These are phyloP conservation scores for Numenius phaeopus DNA, from an alignment of 2,797 vertebrate genomes.

Conservation along the genomic window DNA sequence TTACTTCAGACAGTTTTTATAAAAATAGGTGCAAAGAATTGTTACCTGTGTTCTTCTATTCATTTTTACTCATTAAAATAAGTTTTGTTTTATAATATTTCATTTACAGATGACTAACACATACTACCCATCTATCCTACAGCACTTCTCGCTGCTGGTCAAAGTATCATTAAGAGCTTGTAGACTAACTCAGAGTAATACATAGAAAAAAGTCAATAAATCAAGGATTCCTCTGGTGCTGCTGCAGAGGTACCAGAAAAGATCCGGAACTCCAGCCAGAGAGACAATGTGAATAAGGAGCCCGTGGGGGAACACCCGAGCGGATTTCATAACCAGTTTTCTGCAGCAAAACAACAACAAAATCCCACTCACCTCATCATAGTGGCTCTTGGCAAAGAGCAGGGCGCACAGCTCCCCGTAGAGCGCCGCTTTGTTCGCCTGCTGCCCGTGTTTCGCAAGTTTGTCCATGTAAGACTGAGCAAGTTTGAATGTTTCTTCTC, in stretches of 20 bases:
- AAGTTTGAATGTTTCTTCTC: slow-evolving; percentile 97
- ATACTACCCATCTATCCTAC: fast-evolving
- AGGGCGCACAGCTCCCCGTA: slow-evolving; percentile 97
- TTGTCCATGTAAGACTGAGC: slow-evolving; percentile 98
- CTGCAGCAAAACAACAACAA: neutral
- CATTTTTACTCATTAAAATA: neutral
- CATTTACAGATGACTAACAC: neutral
- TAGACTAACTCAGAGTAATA: fast-evolving
- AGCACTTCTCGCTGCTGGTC: fast-evolving
- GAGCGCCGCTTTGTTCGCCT: slow-evolving; percentile 96
- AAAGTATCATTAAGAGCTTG: fast-evolving
- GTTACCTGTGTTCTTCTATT: neutral
- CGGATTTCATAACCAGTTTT: neutral
- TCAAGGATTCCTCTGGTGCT: fast-evolving
- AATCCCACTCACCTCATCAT: slow-evolving; percentile 89
- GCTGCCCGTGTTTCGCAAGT: slow-evolving; percentile 94
- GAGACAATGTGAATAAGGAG: fast-evolving
- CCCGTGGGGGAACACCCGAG: fast-evolving
- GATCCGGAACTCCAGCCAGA: neutral
- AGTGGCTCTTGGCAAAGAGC: slow-evolving; percentile 99
- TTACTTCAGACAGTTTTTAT: neutral
- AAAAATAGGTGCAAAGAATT: neutral
- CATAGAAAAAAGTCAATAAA: fast-evolving
- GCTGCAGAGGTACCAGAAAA: neutral
- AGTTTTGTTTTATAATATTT: neutral